phyloP scores from a whole-genome alignment of 2,797 vertebrate species.

The Phyllotis vaccarum region DNA sequence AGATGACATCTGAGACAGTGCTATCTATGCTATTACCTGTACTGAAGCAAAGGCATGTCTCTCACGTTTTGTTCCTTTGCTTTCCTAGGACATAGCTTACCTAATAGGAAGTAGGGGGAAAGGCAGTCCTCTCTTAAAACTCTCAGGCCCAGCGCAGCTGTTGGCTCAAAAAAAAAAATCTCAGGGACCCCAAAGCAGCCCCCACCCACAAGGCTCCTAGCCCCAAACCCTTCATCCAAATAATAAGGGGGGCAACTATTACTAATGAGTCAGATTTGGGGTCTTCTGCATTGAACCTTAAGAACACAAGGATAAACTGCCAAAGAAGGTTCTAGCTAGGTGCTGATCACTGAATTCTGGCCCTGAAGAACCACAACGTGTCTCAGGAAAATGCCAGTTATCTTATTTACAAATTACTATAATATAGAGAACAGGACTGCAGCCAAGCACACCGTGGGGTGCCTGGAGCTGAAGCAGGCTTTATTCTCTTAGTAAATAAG shows the following conservation, averaged over 20 bases:
- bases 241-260: too few species aligned
- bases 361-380: background rate
- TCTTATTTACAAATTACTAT: conserved; percentile 48
- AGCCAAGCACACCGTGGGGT: background rate
- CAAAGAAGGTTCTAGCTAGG: conserved; percentile 17
- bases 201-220: background rate
- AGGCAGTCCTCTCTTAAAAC: background rate
- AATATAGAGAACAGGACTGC: conserved; percentile 37
- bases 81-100: background rate
- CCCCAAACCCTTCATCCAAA: background rate
- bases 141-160: background rate
- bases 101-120: conserved; percentile 10
- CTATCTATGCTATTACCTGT: background rate
- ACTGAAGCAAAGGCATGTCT: background rate
- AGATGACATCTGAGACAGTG: conserved; percentile 20
- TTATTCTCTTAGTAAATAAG: conserved; percentile 41
- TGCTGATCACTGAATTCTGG: background rate
- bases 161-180: conserved; percentile 37
- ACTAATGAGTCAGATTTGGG: conserved; percentile 8
- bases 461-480: background rate
- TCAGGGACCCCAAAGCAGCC: background rate
- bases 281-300: background rate
- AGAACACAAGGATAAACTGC: conserved; percentile 1
- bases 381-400: conserved; percentile 26
- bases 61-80: background rate